These are phyloP conservation scores for Erethizon dorsatum DNA, from an alignment of 2,797 vertebrate genomes.

Conservation along the genomic window DNA sequence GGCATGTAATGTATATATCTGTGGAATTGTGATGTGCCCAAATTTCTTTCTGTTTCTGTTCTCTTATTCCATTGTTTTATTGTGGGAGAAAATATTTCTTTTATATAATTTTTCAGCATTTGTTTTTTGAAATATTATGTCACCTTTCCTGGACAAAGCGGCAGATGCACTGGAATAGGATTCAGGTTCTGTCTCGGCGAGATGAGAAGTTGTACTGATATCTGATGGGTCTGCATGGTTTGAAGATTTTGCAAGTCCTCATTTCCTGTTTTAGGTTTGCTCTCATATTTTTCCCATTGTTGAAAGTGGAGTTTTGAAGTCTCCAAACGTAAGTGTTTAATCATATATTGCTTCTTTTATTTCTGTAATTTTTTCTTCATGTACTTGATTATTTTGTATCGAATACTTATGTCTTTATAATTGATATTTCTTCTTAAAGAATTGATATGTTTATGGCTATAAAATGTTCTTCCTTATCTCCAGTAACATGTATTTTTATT, in stretches of 20 bases:
- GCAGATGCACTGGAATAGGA: neutral
- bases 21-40: neutral
- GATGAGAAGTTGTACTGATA: neutral
- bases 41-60: neutral
- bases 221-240: neutral
- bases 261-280: neutral
- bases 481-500: neutral
- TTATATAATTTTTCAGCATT: too few species aligned
- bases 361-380: neutral
- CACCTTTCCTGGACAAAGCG: too few species aligned
- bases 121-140: neutral
- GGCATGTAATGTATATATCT: neutral
- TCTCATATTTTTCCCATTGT: too few species aligned
- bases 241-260: neutral
- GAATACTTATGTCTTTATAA: neutral
- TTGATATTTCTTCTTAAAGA: neutral
- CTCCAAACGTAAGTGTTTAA: neutral
- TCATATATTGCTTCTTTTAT: neutral
- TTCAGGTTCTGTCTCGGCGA: too few species aligned
- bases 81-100: neutral
- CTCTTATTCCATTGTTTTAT: neutral
- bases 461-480: neutral
- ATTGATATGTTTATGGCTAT: neutral
- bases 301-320: neutral
- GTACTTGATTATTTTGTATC: neutral